Percentiles rank a stretch among this genome's conserved stretches.
phyloP scores from a whole-genome alignment of 2,113 vertebrate genomes.

The Planiliza haematocheilus region DNA sequence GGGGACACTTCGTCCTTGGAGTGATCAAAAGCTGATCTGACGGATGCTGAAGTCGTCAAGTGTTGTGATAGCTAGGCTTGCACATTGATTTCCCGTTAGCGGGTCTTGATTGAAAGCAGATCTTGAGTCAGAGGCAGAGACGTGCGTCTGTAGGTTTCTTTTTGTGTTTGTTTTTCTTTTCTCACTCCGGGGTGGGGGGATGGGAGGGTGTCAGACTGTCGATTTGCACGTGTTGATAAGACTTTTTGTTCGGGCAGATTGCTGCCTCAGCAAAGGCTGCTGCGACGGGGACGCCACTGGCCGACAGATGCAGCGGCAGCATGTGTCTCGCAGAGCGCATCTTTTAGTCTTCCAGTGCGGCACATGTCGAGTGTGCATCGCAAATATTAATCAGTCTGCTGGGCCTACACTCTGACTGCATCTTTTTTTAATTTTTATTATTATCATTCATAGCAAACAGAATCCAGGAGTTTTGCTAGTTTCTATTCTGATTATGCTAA shows the following conservation, averaged over 20 bases:
- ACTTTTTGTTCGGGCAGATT: slow-evolving; percentile 69
- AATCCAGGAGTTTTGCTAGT: background rate
- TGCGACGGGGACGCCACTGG: slow-evolving; percentile 61
- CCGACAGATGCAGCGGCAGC: slow-evolving; percentile 67
- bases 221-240: slow-evolving; percentile 65
- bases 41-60: background rate
- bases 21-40: slow-evolving; percentile 31
- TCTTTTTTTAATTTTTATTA: slow-evolving; percentile 4
- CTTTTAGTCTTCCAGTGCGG: slow-evolving; percentile 37
- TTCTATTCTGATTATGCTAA: background rate
- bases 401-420: background rate
- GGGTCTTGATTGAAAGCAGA: slow-evolving; percentile 45
- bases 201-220: slow-evolving; percentile 46
- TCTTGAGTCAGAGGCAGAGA: slow-evolving; percentile 2
- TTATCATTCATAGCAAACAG: background rate
- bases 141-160: no score
- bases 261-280: slow-evolving; percentile 74
- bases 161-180: slow-evolving; percentile 24
- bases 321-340: slow-evolving; percentile 58
- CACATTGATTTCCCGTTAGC: background rate
- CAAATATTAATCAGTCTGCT: slow-evolving; percentile 18
- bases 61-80: background rate
- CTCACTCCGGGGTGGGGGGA: no score
- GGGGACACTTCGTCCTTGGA: background rate
- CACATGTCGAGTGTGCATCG: slow-evolving; percentile 20